A percentile compares a stretch with the other conserved stretches of the same genome.
Conservation (phyloP, 2,113 vertebrate genomes). For the Antechinus flavipes region DNA sequence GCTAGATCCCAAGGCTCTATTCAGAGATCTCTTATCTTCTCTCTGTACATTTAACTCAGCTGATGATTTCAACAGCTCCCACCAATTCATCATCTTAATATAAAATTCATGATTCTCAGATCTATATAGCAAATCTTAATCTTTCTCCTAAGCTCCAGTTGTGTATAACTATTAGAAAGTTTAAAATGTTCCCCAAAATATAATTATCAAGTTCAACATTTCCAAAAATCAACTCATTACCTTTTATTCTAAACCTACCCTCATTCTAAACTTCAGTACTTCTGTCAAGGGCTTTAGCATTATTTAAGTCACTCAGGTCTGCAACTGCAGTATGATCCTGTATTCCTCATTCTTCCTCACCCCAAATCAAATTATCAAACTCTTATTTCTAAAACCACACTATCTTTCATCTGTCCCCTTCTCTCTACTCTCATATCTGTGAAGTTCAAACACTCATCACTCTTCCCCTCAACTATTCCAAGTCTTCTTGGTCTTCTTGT, state of each 20-base stretch:
- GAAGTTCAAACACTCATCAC: neutral
- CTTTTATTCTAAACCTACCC: neutral
- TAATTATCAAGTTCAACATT: neutral
- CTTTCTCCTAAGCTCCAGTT: neutral
- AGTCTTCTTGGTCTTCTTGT: neutral
- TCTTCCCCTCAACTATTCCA: neutral
- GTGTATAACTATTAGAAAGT: neutral
- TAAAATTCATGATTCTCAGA: neutral
- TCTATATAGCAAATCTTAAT: neutral
- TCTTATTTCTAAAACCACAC: neutral
- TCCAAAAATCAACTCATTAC: neutral
- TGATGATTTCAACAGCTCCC: neutral
- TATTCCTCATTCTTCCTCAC: neutral
- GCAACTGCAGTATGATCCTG: neutral
- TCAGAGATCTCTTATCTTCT: neutral
- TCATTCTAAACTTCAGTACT: neutral
- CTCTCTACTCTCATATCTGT: neutral
- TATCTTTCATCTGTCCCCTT: neutral
- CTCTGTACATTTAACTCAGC: neutral
- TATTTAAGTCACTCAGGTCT: neutral
- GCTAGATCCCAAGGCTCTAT: too few species aligned
- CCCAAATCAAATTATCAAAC: neutral
- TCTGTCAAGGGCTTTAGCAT: neutral
- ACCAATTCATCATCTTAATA: neutral
- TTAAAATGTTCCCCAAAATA: neutral